Percentiles rank a stretch among this genome's conserved stretches.
These are phyloP conservation scores for Saguinus imperator DNA, from an alignment of 2,113 vertebrate genomes.

Conservation along the genomic window DNA sequence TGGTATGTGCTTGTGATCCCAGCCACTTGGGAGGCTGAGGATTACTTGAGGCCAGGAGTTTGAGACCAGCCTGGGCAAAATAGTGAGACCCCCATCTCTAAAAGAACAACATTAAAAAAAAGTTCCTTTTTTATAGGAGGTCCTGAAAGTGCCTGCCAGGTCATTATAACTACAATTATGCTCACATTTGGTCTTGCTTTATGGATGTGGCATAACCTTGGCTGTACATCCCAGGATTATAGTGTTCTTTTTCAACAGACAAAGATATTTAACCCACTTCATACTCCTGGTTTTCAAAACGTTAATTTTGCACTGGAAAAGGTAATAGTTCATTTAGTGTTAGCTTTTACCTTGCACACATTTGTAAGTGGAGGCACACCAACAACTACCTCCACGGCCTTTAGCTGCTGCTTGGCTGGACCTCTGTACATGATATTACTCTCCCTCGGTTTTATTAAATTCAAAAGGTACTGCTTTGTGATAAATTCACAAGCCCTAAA, in stretches of 20 bases:
- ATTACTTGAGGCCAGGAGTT: no score
- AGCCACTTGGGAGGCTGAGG: no score
- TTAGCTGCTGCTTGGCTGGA: background rate
- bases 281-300: background rate
- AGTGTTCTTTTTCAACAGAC: background rate
- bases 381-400: background rate
- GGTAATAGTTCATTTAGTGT: background rate
- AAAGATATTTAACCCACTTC: background rate
- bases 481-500: background rate
- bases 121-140: background rate
- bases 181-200: background rate
- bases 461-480: background rate
- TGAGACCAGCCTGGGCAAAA: background rate
- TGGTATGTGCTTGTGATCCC: no score
- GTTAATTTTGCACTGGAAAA: slow-evolving; percentile 12
- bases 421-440: background rate
- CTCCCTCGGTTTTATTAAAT: background rate
- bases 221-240: background rate
- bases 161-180: background rate
- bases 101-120: background rate
- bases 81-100: background rate
- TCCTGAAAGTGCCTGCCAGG: background rate
- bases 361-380: background rate
- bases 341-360: background rate
- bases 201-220: background rate